Percentiles rank a stretch among this genome's conserved stretches.
Conservation (phyloP, 2,888 invertebrate species). For the Calliopum simillimum region DNA sequence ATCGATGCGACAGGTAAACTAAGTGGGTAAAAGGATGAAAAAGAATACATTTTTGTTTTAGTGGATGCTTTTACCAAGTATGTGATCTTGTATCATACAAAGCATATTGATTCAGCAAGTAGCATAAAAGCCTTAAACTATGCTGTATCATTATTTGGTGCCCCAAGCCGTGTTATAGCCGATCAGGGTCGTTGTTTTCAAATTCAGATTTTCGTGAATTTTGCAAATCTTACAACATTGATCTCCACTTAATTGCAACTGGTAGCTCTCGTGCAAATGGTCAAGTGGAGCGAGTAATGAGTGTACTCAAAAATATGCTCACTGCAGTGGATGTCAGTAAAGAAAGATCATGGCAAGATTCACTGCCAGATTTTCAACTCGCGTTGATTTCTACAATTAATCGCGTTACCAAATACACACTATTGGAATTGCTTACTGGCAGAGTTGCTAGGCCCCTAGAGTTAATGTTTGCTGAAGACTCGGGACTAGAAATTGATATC, state of each 20-base stretch:
- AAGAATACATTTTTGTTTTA: too few relatives aligned
- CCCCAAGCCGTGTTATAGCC: conserved; percentile 33
- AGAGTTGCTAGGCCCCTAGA: conserved; percentile 27
- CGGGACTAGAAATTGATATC: conserved; percentile 13
- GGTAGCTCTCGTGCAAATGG: too few relatives aligned
- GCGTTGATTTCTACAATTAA: conserved; percentile 34
- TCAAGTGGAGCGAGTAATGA: too few relatives aligned
- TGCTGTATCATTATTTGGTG: conserved; percentile 36
- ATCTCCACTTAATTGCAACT: conserved; percentile 40
- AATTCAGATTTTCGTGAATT: conserved; percentile 43
- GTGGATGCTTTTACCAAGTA: too few relatives aligned
- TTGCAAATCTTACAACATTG: conserved; percentile 37
- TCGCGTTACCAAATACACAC: conserved; percentile 25
- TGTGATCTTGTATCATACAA: too few relatives aligned
- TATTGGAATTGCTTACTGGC: conserved; percentile 33
- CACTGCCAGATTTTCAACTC: conserved; percentile 38
- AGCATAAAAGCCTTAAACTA: too few relatives aligned
- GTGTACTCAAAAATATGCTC: too few relatives aligned
- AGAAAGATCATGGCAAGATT: conserved; percentile 40
- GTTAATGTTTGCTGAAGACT: background rate
- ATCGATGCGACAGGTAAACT: too few relatives aligned
- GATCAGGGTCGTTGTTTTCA: conserved; percentile 41
- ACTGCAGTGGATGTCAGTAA: conserved; percentile 43
- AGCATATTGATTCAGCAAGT: too few relatives aligned
- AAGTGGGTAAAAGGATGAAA: too few relatives aligned